Base-by-base conservation (phyloP, 2,113 vertebrate species). In the Colossoma macropomum region DNA sequence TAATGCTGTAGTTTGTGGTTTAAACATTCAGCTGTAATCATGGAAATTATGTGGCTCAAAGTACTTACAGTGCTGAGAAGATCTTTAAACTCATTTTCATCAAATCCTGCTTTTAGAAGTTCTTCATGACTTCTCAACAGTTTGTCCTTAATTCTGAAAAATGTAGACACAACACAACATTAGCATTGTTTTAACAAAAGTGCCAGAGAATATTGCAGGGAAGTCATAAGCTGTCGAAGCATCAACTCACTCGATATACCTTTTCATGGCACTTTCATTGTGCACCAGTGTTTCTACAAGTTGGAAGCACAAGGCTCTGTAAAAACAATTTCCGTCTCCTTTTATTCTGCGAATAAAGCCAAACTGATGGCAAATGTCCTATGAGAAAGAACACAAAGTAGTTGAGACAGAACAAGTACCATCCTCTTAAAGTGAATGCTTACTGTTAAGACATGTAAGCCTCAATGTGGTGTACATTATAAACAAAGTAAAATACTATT, bases 281-380 rank as follows among this genome's bases (percentile, higher is more conserved):
- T 92, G 92, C 17, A 95, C 86, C 41, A 95, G 76, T 2, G 92
- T 94, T 71, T 96, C 96, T 88, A 97, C 52, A 83, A 94, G 93
- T 28, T 93, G 89, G 48, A 95, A 96, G 86, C 92, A 94, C 82
- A 96, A 50, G 16, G 94, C 96, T 88, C 96, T 93, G 90, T 96
- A 97, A 91, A 97, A 96, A 83, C 96, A 97, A 87, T 96, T 97
- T 0, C 96, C 96, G 60, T 97, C 96, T 7, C 95, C 96, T 45
- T 91, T 89, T 48, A 95, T 95, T 88, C 92, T 94, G 56, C 96
- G 94, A 80, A 96, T 92, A 0, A 87, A 92, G 0, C 86, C 88
- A 87, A 96, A 97, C 77, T 92, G 91, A 65, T 88, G 85, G 89
- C 91, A 92, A 63, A 96, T 88, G 34, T 95, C 95, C 96, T 97